Evolutionary conservation across 2,797 vertebrate species (phyloP), one percentile per base, ranked within the genome.

Genomic region (Takifugu ocellatus): DNA sequence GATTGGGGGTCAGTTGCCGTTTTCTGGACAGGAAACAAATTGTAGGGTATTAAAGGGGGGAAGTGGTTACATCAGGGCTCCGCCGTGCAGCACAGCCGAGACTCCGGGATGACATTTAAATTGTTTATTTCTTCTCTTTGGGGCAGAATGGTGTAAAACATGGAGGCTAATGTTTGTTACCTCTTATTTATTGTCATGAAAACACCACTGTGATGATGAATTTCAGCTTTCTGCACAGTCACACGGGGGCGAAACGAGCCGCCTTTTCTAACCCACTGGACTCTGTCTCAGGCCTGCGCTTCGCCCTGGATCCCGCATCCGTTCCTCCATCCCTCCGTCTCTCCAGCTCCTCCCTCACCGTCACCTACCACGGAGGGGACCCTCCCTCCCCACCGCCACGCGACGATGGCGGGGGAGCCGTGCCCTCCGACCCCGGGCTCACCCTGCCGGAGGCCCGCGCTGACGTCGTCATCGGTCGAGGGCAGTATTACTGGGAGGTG

Each of bases 401-500:
- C 17, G 25, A 6, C 59, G 10, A 27, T 24, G 27, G 29, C 26
- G 55, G 49, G 5, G 54, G 44, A 44, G 12, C 60, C 0, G 1
- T 25, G 55, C 56, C 51, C 53, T 58, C 33, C 49, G 82, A 74
- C 51, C 56, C 33, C 1, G 0, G 14, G 17, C 36, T 36, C 5
- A 7, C 47, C 1, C 55, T 83, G 15, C 76, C 77, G 33, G 71
- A 72, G 54, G 81, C 84, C 59, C 52, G 72, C 2, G 78, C 72
- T 3, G 78, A 87, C 17, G 75, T 87, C 8, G 55, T 75, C 47
- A 65, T 91, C 26, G 47, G 44, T 39, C 80, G 52, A 26, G 90
- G 87, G 8, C 89, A 90, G 69, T 91, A 84, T 68, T 91, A 91
- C 81, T 90, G 90, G 89, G 89, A 92, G 56, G 89, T 89, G 58